Base-by-base conservation (phyloP, 2,113 vertebrate species). In the Enhydra lutris region DNA sequence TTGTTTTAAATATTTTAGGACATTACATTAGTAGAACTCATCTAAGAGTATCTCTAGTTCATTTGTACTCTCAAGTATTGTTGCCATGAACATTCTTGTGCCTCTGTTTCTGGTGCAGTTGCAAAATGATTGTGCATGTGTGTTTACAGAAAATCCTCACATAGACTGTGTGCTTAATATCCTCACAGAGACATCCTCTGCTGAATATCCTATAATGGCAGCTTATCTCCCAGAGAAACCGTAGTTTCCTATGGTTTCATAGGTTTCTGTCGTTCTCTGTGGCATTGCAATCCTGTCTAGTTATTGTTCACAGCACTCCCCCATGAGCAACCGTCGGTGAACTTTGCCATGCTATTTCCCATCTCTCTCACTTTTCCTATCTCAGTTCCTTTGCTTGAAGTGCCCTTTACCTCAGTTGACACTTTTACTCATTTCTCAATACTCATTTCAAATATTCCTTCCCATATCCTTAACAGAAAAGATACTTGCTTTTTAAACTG, bases 1-100 rank as follows among this genome's bases (percentile, higher is more conserved):
- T 11, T 90, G 73, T 87, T 95, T 73, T 55, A 45, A 85, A 59
- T 93, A 57, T 67, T 84, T 93, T 59, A 47, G 55, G 57, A 31
- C 23, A 36, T 63, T 61, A 17, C 39, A 31, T 36, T 31, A 50
- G 36, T 59, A 15, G 73, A 59, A 71, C 36, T 50, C 61, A 39
- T 59, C 50, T 78, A 6, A n/a, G 91, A 76, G 11, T n/a, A 39
- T 26, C 21, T 78, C 1, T 50, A 36, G 18, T 76, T 24, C 17
- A 7, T 52, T 63, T 82, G 24, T 47, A 1, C 17, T 76, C 47
- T 93, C 45, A 76, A 81, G 42, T 96, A 36, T 23, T 50, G 39
- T 36, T 88, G 45, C 45, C 57, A 0, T 69, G 78, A 84, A 45
- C 29, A 31, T 67, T 20, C 31, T n/a, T 50, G 14, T 47, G 8